Evolutionary conservation across 2,888 invertebrate genomes (phyloP), one percentile per base, ranked within the genome.

Genomic region (Sphaerophoria taeniata): DNA sequence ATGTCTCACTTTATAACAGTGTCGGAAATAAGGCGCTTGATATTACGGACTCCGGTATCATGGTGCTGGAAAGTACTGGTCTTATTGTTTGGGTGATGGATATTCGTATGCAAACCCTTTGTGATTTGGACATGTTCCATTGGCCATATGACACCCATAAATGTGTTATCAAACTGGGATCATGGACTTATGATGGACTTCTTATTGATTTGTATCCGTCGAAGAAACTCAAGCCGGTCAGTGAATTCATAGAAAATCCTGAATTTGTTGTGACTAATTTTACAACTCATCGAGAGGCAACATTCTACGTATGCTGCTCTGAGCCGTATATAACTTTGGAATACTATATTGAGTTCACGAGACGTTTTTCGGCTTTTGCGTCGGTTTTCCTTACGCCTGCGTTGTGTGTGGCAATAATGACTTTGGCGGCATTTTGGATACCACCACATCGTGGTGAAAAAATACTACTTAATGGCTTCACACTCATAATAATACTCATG

Each of bases 61-160:
- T 93, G 67, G 87, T 94, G 3, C 93, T 94, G 6, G 87, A 87
- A 63, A 69, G 90, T 5, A 91, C 93, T 70, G 95, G 95, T 0
- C 90, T 89, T 0, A 93, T 95, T 0, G 83, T 94, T 4, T 95
- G 95, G 95, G 93, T 94, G 7, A 95, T 95, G 36, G 94, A 95
- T 6, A 93, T 95, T 6, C 95, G 95, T 3, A 67, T 95, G 81
- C 92, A 94, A 3, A 92, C 93, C 11, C 93, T 94, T 88, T 95
- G 95, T 89, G 94, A 94, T 65, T 89, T 94, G 45, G 93, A 96
- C 88, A 92, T 96, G 71, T 92, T 93, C 33, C 92, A 93, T 87
- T 97, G 96, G 96, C 97, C 97, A 0, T 94, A 93, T 61, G 97
- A 97, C 90, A 92, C 91, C 6, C 96, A 97, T 90, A 91, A 89